Conservation (phyloP, 2,113 vertebrate genomes). For the Caranx melampygus region DNA sequence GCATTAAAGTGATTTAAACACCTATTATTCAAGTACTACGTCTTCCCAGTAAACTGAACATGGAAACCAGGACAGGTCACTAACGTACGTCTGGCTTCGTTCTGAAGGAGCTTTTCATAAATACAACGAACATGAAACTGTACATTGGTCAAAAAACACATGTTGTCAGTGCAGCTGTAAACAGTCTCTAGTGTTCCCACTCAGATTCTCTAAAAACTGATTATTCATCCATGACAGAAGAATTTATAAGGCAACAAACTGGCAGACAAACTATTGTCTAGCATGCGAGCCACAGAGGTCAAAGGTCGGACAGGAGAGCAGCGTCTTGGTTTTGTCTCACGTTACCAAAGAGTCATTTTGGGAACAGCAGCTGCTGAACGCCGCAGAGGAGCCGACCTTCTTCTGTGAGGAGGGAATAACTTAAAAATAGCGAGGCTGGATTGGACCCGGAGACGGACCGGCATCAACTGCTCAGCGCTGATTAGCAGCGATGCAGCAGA, state of each 20-base stretch:
- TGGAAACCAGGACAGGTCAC: not conserved
- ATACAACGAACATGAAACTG: slow-evolving; percentile 12
- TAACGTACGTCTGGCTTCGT: slow-evolving; percentile 17
- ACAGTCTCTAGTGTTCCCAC: slow-evolving; percentile 49
- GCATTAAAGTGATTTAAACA: not conserved
- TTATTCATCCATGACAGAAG: not conserved
- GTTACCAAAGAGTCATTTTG: slow-evolving; percentile 68
- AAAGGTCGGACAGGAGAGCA: slow-evolving; percentile 23
- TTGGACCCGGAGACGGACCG: slow-evolving; percentile 51
- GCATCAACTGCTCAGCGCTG: slow-evolving; percentile 31
- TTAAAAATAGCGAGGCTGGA: slow-evolving; percentile 52
- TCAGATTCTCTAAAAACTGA: slow-evolving; percentile 16
- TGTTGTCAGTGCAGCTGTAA: slow-evolving; percentile 45
- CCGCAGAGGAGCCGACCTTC: slow-evolving; percentile 36
- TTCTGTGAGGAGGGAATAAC: slow-evolving; percentile 42
- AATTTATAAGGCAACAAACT: slow-evolving; percentile 46
- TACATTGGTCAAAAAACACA: slow-evolving; percentile 35
- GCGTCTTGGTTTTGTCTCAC: slow-evolving; percentile 54
- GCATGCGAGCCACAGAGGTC: not conserved
- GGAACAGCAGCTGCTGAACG: slow-evolving; percentile 71
- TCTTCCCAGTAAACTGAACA: not conserved
- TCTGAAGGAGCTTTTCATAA: slow-evolving; percentile 17
- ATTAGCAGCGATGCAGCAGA: not conserved
- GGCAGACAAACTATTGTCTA: not conserved
- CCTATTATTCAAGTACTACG: not conserved